Percentiles rank a stretch among this genome's conserved stretches.
These are phyloP conservation scores for Acestrorhynchus altus DNA, from an alignment of 2,797 vertebrate genomes.

Conservation along the genomic window DNA sequence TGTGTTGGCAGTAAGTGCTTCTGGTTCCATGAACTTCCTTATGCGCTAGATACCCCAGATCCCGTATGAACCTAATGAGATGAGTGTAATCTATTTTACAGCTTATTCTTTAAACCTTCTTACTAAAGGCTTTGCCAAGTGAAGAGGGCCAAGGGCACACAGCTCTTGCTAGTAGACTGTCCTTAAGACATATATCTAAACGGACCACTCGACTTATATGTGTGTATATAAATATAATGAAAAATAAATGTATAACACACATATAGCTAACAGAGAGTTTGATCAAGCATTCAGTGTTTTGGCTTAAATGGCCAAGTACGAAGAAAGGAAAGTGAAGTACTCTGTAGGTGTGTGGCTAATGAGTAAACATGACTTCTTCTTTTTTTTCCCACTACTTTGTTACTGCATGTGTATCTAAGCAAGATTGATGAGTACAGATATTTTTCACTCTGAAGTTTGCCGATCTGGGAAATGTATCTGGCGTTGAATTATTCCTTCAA, in stretches of 20 bases:
- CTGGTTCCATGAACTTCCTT: neutral
- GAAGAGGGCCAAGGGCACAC: neutral
- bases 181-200: neutral
- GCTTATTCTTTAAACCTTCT: slow-evolving; percentile 14
- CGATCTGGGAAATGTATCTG: neutral
- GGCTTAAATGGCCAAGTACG: neutral
- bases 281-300: no score
- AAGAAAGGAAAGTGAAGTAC: neutral
- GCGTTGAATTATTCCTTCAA: neutral
- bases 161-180: neutral
- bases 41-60: slow-evolving; percentile 36
- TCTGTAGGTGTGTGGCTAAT: neutral
- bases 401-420: neutral
- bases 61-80: slow-evolving; percentile 44
- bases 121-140: slow-evolving; percentile 15
- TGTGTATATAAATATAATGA: no score
- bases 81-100: slow-evolving; percentile 32
- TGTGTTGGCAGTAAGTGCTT: neutral
- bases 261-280: no score
- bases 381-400: neutral
- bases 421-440: neutral
- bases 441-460: neutral
- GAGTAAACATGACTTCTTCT: neutral
- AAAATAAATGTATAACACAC: no score
- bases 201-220: no score